Percentiles rank a stretch among this genome's conserved stretches.
phyloP scores from a whole-genome alignment of 2,888 invertebrate species.

The Andrena fulva region DNA sequence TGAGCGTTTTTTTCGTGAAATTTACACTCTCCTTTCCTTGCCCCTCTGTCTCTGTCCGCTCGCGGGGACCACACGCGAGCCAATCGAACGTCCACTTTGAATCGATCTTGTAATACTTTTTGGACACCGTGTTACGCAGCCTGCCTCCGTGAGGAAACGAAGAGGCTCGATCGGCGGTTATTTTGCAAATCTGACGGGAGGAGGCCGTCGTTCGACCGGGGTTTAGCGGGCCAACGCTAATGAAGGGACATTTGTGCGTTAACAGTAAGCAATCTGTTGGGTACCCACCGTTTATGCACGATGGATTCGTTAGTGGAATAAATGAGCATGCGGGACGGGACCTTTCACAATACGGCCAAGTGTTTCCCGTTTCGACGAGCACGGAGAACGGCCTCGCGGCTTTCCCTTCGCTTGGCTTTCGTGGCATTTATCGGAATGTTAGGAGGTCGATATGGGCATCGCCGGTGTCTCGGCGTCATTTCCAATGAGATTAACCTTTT shows the following conservation, averaged over 20 bases:
- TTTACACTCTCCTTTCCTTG: conserved; percentile 55
- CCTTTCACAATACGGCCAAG: conserved; percentile 12
- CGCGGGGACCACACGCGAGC: conserved; percentile 66
- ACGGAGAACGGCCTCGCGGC: conserved; percentile 14
- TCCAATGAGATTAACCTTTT: conserved; percentile 1
- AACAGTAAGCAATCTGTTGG: conserved; percentile 29
- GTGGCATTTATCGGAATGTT: conserved; percentile 67
- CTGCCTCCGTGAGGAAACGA: not conserved
- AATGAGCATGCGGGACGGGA: conserved; percentile 16
- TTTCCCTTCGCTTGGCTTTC: conserved; percentile 46
- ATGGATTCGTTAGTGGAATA: conserved; percentile 34
- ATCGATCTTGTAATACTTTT: not conserved
- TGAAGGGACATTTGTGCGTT: conserved; percentile 49
- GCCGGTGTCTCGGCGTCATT: conserved; percentile 27
- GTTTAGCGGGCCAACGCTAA: conserved; percentile 25
- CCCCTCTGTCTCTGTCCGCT: not conserved
- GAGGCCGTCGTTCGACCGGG: not conserved
- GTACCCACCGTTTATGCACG: conserved; percentile 13
- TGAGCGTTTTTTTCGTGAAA: conserved; percentile 67
- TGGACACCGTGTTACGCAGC: not conserved
- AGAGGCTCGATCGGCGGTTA: not conserved
- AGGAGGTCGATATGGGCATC: conserved; percentile 45
- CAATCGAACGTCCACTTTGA: not conserved
- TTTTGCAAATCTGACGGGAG: conserved; percentile 33
- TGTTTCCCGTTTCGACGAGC: conserved; percentile 2